phyloP scores from a whole-genome alignment of 2,113 vertebrate species.

The Melanerpes aurifrons region DNA sequence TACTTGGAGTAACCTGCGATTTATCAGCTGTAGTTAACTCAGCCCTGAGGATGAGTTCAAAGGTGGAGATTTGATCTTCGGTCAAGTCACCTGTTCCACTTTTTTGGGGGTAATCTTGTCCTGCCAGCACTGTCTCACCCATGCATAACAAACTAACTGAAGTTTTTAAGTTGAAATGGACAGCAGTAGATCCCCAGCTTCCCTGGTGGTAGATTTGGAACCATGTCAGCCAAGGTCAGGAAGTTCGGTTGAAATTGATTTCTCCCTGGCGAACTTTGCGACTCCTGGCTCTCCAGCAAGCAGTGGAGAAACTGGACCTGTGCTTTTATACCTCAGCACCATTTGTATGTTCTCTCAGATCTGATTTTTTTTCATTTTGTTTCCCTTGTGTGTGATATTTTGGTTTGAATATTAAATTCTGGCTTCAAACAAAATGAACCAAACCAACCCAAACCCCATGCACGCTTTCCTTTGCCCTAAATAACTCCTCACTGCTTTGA shows the following conservation, averaged over 20 bases:
- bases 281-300: slow-evolving; percentile 12
- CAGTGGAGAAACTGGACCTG: slow-evolving; percentile 20
- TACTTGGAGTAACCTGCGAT: neutral
- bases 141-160: neutral
- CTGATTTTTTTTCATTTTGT: neutral
- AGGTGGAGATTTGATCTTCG: neutral
- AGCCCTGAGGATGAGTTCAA: neutral
- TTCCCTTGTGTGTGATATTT: neutral
- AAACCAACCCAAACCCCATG: neutral
- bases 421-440: neutral
- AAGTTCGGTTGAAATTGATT: neutral
- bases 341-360: slow-evolving; percentile 52
- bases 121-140: neutral
- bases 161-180: slow-evolving; percentile 18
- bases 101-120: neutral
- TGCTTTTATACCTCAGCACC: slow-evolving; percentile 15
- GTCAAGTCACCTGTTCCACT: slow-evolving; percentile 29
- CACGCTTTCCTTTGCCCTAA: slow-evolving; percentile 38
- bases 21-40: slow-evolving; percentile 8
- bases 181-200: slow-evolving; percentile 14
- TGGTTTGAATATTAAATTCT: slow-evolving; percentile 25
- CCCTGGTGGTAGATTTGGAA: neutral
- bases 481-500: slow-evolving; percentile 25
- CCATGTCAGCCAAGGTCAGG: slow-evolving; percentile 24
- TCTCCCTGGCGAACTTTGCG: slow-evolving; percentile 3